Base-by-base conservation (phyloP, 2,113 vertebrate species). In the Oncorhynchus kisutch region DNA sequence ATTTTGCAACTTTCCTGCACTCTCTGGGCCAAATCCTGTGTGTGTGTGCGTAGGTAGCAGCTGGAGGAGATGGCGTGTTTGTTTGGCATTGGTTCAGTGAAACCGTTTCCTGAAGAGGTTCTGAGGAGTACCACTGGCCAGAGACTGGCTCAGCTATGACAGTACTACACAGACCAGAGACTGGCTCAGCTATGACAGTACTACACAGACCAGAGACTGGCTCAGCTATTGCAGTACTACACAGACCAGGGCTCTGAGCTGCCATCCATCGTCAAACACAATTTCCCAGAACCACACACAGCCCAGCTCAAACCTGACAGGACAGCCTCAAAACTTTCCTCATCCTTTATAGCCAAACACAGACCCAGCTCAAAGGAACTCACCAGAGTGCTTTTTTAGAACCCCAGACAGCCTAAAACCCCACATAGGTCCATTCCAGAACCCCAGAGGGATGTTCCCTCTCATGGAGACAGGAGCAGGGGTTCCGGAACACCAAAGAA, bases 31-130 rank as follows among this genome's bases (percentile, higher is more conserved):
- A 14, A 70, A 31, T 67, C 34, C 20, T 48, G 39, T 70, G 31
- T 71, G 34, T 69, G 6, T 62, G 89, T 86, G 14, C 89, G 31
- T 82, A 98, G 97, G 89, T 94, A 91, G 75, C 97, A 98, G 45
- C 93, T 99, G 87, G 91, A 93, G 76, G 94, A 96, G 84, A 98
- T 99, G 95, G 91, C 94, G 8, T 86, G 84, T 54, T 87, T 92
- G 73, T 95, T 95, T 31, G 88, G 92, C 22, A 92, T 91, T n/a
- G 24, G 81, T 74, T 95, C 96, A 59, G 77, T 90, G 34, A 83
- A 91, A 78, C 90, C 94, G 48, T 93, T 99, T 82, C 95, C 95
- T 54, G 80, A 83, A 25, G 78, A 89, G 57, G 82, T 98, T 83
- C 67, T 89, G 74, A 92, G 85, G 75, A 86, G 91, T 76, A 88